Evolutionary conservation across 2,797 vertebrate species (phyloP).

Genomic region (Pangasius sanitwongsei): DNA sequence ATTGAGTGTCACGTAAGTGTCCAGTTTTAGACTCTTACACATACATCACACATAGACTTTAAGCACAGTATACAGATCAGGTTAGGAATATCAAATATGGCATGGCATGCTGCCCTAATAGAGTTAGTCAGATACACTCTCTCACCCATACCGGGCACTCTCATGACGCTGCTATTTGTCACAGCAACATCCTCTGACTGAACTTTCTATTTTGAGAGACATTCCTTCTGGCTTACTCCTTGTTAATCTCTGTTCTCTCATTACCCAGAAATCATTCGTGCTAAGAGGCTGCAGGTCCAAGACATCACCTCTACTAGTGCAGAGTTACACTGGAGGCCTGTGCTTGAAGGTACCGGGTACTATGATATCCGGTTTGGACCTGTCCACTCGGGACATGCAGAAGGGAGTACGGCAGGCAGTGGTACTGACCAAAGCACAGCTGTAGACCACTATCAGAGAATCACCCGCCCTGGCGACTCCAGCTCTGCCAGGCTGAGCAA

Average conservation of each 20-base stretch:
- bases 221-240: conserved; percentile 52
- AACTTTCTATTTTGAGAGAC: conserved; percentile 69
- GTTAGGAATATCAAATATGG: conserved; percentile 26
- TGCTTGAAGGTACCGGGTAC: conserved; percentile 77
- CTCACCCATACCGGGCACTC: conserved; percentile 45
- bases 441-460: conserved; percentile 59
- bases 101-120: conserved; percentile 24
- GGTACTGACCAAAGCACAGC: conserved; percentile 72
- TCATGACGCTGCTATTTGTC: conserved; percentile 58
- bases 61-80: conserved; percentile 3
- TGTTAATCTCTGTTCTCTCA: conserved; percentile 9
- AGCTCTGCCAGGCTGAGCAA: conserved; percentile 70
- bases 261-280: conserved; percentile 82
- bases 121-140: conserved; percentile 39
- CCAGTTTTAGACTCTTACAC: conserved; percentile 41
- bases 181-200: conserved; percentile 54
- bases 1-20: conserved; percentile 62
- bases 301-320: conserved; percentile 83
- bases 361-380: conserved; percentile 83
- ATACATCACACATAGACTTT: conserved; percentile 11
- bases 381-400: conserved; percentile 1
- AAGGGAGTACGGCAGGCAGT: conserved; percentile 28
- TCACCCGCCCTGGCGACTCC: conserved; percentile 73
- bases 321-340: conserved; percentile 82
- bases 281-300: conserved; percentile 78